Conservation (phyloP, 2,113 vertebrate genomes). For the Neofelis nebulosa region DNA sequence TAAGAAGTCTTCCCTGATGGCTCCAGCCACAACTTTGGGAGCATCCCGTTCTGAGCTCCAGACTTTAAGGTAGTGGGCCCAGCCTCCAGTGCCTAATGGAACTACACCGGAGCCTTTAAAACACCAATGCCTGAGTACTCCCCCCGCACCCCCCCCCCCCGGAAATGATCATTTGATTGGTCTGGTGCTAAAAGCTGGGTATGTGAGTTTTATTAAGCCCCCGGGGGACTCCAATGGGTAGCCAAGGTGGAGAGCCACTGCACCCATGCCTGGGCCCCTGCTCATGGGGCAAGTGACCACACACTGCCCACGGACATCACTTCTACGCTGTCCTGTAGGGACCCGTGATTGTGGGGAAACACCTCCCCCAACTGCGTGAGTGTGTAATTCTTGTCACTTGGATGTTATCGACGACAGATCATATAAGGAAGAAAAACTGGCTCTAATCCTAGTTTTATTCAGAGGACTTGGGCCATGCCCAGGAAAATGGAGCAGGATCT, state of each 20-base stretch:
- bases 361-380: neutral
- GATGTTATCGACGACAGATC: neutral
- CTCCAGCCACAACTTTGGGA: neutral
- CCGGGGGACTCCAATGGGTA: neutral
- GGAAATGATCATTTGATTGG: neutral
- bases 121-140: neutral
- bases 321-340: accelerated
- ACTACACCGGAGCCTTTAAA: neutral
- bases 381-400: neutral
- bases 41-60: neutral
- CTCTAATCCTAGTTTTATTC: neutral
- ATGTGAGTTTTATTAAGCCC: neutral
- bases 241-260: neutral
- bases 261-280: neutral
- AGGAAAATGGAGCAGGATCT: neutral
- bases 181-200: neutral
- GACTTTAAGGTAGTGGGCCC: neutral
- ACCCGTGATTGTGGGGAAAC: neutral
- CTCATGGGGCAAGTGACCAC: neutral
- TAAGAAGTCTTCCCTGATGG: neutral
- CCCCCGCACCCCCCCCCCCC: neutral
- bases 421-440: neutral
- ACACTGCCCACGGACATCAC: too few species aligned
- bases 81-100: neutral
- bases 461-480: neutral